phyloP scores from a whole-genome alignment of 1,140 invertebrate species.

The Uloborus diversus region DNA sequence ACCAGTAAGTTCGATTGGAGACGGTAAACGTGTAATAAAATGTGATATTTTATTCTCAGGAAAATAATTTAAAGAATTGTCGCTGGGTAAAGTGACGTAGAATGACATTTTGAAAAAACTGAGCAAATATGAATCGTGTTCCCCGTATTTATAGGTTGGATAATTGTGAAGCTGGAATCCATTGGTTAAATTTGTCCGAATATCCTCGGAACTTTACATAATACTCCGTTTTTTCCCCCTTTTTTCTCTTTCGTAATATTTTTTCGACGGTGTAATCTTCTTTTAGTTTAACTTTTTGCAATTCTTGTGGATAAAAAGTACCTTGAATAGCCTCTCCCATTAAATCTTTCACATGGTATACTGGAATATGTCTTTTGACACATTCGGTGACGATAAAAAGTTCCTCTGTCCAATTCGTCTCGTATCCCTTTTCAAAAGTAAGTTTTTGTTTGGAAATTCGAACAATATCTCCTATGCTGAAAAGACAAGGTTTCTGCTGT shows the following conservation, averaged over 20 bases:
- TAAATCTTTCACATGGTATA: slow-evolving; percentile 13
- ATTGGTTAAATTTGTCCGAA: neutral
- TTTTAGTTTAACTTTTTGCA: neutral
- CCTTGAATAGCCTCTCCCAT: slow-evolving; percentile 12
- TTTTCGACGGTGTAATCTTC: neutral
- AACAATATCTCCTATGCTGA: slow-evolving; percentile 61
- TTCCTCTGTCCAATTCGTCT: neutral
- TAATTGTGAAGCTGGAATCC: neutral
- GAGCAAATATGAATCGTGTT: neutral
- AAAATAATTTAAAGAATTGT: neutral
- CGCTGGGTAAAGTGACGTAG: neutral
- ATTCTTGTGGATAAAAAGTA: slow-evolving; percentile 42
- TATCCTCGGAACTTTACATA: neutral
- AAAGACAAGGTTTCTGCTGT: slow-evolving; percentile 55
- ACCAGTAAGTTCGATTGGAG: neutral
- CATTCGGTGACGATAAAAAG: neutral
- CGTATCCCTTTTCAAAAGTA: slow-evolving; percentile 48
- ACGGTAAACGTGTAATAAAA: neutral
- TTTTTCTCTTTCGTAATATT: neutral
- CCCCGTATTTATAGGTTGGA: neutral
- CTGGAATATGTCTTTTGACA: neutral
- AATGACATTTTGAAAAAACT: neutral
- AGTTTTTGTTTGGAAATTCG: slow-evolving; percentile 42
- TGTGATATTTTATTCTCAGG: neutral
- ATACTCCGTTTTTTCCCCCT: neutral